A percentile compares a stretch with the other conserved stretches of the same genome.
These are phyloP conservation scores for Phenganax marumi DNA, from an alignment of 92 coral and sea anemone species.

Conservation along the genomic window DNA sequence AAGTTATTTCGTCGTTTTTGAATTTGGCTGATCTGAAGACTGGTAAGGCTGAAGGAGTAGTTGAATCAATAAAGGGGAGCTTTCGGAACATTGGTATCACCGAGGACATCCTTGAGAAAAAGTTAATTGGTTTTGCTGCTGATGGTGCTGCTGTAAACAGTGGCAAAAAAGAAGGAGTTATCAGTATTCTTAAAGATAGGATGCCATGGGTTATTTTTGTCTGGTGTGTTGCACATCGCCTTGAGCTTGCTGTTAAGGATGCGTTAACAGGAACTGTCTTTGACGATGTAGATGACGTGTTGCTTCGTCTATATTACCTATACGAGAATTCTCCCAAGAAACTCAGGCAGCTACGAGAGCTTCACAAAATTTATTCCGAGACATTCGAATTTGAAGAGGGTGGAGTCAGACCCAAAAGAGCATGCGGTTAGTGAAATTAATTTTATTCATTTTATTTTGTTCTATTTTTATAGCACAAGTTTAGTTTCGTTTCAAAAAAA, in stretches of 20 bases:
- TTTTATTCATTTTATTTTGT: background rate
- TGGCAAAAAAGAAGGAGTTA: constrained; percentile 26
- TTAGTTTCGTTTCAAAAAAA: constrained; percentile 11
- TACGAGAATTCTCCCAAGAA: constrained; percentile 77
- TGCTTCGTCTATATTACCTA: constrained; percentile 65
- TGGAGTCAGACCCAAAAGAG: constrained; percentile 68
- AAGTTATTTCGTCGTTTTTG: constrained; percentile 63
- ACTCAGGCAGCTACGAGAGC: constrained; percentile 69
- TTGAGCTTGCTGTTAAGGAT: constrained; percentile 70
- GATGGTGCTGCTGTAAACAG: constrained; percentile 54
- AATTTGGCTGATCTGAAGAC: constrained; percentile 59
- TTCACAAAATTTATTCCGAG: constrained; percentile 59
- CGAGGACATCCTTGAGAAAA: constrained; percentile 57
- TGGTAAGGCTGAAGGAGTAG: constrained; percentile 64
- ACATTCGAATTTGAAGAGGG: constrained; percentile 74
- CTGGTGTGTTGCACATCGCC: constrained; percentile 76
- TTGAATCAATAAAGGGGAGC: constrained; percentile 60
- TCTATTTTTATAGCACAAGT: constrained; percentile 4
- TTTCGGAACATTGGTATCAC: constrained; percentile 58
- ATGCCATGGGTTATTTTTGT: constrained; percentile 31
- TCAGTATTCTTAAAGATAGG: constrained; percentile 34
- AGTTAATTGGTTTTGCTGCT: constrained; percentile 76
- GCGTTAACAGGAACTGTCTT: constrained; percentile 62
- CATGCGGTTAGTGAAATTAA: constrained; percentile 52
- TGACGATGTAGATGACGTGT: constrained; percentile 64